Evolutionary conservation across 2,888 invertebrate genomes (phyloP), one percentile per base, ranked within the genome.

Genomic region (Listrodromus nycthemerus): DNA sequence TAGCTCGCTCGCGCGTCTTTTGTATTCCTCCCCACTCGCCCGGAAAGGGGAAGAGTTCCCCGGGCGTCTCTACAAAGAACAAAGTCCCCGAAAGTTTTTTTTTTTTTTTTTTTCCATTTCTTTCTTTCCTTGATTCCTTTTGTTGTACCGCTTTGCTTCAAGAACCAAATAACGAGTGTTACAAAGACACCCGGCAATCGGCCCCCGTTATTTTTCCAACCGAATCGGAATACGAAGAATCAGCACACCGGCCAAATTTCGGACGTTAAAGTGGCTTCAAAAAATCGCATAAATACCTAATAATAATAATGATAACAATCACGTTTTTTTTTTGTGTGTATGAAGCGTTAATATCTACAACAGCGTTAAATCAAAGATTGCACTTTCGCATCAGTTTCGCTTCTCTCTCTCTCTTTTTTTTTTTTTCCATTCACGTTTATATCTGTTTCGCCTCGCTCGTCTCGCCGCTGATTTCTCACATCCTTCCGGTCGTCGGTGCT

Each of bases 21-120:
- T 77, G 50, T 73, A 58, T 33, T 61, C 45, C 2, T 67, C 52
- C 66, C 66, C 76, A 66, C 55, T 76, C 27, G 16, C 41, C 2
- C 16, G 33, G 33, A 65, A 65, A 58, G 58, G 58, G 58, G 21
- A 45, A 70, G 33, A 24, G 45, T 67, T 41, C 24, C 16, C 48
- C 21, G 74, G 24, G 61, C 74, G 37, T 37, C 33, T 50, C 45
- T 67, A 58, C 61, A 67, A 73, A 67, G 55, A 71, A 65, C 27
- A 74, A 80, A 76, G 76, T 85, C 79, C 84, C 77, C 77, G 74
- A 73, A 77, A 80, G 85, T 84, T 86, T 80, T 84, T 86, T 80
- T 30, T 61, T 52, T 84, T 86, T 80, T 84, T 86, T 80, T 30
- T 61, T 52, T 70, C 74, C 50, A 10, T 61, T 37, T 67, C 67